Evolutionary conservation across 2,888 invertebrate genomes (phyloP), one percentile per base, ranked within the genome.

Genomic region (Pandemis heparana): DNA sequence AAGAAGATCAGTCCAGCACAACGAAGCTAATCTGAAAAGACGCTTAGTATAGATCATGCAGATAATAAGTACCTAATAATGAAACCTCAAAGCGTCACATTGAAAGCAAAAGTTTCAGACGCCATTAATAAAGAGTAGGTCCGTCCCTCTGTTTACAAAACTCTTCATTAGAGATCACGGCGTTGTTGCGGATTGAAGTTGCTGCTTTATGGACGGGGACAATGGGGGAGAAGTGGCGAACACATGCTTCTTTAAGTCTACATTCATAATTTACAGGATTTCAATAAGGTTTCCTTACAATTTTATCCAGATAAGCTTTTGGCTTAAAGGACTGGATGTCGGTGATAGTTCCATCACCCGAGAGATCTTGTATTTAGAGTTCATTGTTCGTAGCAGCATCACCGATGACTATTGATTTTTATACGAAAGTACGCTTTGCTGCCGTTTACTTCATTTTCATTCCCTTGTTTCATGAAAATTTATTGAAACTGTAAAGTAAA

Each of bases 121-220:
- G 85, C 85, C 87, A 90, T 91, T 92, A 92, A 91, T 92, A 92
- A 89, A 87, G 89, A 89, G 23, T 4, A 32, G 23, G 23, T 32
- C 83, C 84, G 83, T 82, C 89, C 90, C 90, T 91, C 90, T 92
- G 92, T 92, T 89, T 91, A 87, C 89, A 89, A 89, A 92, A 91
- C 92, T 92, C 91, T 92, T 93, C 92, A 93, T 93, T 93, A 93
- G 91, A 86, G 91, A 92, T 92, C 92, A 90, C 86, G 87, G 89
- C 88, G 87, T 89, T 91, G 92, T 90, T 91, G 87, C 83, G 87
- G 81, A 86, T 79, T 82, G 83, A 82, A 84, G 82, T 82, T 81
- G 78, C 79, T 82, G 85, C 87, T 87, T 87, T 71, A 74, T 56
- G 46, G 32, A 51, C 41, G 43, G 64, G 74, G 61, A 60, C 70